Conservation (phyloP, 2,113 vertebrate genomes). For the Alethe castanea region DNA sequence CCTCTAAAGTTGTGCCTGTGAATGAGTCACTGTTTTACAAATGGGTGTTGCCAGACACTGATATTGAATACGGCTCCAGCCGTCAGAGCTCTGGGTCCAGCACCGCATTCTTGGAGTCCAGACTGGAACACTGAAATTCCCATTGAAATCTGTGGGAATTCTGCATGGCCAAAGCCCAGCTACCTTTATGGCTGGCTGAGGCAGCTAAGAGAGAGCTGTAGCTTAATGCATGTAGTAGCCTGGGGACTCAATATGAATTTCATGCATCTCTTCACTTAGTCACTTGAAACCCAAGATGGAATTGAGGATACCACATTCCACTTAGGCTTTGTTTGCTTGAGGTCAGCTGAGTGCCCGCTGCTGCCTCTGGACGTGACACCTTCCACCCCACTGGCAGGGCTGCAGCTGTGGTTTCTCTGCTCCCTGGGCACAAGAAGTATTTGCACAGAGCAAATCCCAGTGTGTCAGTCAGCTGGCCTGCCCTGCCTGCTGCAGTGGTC, state of each 20-base stretch:
- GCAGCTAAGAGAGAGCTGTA: not conserved
- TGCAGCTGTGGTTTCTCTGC: not conserved
- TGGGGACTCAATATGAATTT: not conserved
- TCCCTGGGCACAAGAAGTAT: not conserved
- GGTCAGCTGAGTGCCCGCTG: slow-evolving; percentile 23
- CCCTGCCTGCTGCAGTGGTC: not conserved
- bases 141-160: slow-evolving; percentile 59
- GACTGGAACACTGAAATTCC: slow-evolving; percentile 49
- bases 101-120: slow-evolving; percentile 30
- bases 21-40: slow-evolving; percentile 65
- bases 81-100: slow-evolving; percentile 28
- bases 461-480: not conserved
- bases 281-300: slow-evolving; percentile 15
- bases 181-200: slow-evolving; percentile 30
- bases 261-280: slow-evolving; percentile 24
- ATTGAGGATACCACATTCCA: slow-evolving; percentile 41
- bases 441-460: not conserved
- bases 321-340: slow-evolving; percentile 43
- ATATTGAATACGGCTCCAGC: slow-evolving; percentile 62
- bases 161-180: slow-evolving; percentile 5
- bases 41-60: slow-evolving; percentile 49
- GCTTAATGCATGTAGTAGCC: not conserved
- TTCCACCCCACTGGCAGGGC: not conserved
- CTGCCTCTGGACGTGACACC: not conserved
- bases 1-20: slow-evolving; percentile 46